Conservation (phyloP, 2,797 vertebrate species). For the Protonibea diacanthus region DNA sequence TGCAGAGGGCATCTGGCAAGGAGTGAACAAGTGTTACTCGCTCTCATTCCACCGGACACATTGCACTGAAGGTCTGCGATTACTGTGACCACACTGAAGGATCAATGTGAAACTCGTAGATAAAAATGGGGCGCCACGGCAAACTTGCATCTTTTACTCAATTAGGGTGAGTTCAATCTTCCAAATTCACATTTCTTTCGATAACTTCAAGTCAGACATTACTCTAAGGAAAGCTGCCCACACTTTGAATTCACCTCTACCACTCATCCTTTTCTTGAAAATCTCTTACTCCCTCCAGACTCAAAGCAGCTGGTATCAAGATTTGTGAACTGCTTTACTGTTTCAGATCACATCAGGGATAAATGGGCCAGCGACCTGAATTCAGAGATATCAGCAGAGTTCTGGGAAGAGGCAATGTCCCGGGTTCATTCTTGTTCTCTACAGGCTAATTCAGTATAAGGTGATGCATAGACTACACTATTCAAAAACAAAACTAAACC, state of each 20-base stretch:
- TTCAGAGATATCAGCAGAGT: too few relatives aligned
- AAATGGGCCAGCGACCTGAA: too few relatives aligned
- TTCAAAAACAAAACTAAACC: too few relatives aligned
- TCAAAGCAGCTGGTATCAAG: neutral
- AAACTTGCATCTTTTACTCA: neutral
- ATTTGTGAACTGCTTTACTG: too few relatives aligned
- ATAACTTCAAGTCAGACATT: neutral
- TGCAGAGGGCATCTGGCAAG: conserved; percentile 56
- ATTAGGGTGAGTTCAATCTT: neutral
- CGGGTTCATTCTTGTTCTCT: too few relatives aligned
- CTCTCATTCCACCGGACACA: conserved; percentile 42
- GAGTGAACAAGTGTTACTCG: conserved; percentile 36
- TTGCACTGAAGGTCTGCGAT: conserved; percentile 14
- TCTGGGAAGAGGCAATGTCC: too few relatives aligned
- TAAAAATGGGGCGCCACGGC: too few relatives aligned
- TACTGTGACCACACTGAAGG: conserved; percentile 16
- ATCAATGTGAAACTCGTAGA: neutral
- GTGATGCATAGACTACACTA: too few relatives aligned
- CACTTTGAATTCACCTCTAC: neutral
- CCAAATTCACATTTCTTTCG: neutral
- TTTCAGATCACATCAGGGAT: too few relatives aligned
- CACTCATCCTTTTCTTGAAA: neutral
- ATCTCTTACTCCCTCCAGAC: too few relatives aligned
- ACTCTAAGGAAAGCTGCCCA: neutral
- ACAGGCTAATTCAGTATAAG: too few relatives aligned